Evolutionary conservation across 2,888 invertebrate genomes (phyloP).

Genomic region (Drosophila siamana): DNA sequence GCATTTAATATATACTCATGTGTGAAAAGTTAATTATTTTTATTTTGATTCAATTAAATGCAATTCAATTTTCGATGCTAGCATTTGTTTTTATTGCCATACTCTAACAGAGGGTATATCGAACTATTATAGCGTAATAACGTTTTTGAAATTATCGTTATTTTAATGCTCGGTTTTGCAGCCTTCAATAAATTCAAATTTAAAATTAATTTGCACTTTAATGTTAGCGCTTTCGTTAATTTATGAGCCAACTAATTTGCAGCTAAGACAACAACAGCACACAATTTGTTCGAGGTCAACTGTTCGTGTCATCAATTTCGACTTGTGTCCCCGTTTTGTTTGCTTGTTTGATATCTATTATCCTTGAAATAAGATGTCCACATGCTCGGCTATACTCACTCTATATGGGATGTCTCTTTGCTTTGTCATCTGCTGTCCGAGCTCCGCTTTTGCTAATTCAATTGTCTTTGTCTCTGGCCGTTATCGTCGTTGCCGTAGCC

Average conservation of each 20-base stretch:
- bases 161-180: neutral
- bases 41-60: neutral
- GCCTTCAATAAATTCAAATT: neutral
- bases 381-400: slow-evolving; percentile 33
- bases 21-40: neutral
- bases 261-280: neutral
- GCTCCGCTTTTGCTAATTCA: slow-evolving; percentile 59
- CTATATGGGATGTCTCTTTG: slow-evolving; percentile 32
- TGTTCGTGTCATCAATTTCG: slow-evolving; percentile 13
- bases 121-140: no score
- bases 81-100: neutral
- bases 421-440: slow-evolving; percentile 31
- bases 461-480: slow-evolving; percentile 38
- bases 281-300: slow-evolving; percentile 17
- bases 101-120: neutral
- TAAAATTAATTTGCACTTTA: neutral
- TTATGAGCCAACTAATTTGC: slow-evolving; percentile 12
- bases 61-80: neutral
- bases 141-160: neutral
- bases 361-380: slow-evolving; percentile 69
- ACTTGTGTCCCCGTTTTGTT: slow-evolving; percentile 44
- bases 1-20: neutral
- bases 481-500: slow-evolving; percentile 30
- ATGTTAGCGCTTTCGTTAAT: neutral
- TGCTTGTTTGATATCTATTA: slow-evolving; percentile 65